Conservation (phyloP, 2,888 invertebrate species). For the Onthophagus sagittarius region DNA sequence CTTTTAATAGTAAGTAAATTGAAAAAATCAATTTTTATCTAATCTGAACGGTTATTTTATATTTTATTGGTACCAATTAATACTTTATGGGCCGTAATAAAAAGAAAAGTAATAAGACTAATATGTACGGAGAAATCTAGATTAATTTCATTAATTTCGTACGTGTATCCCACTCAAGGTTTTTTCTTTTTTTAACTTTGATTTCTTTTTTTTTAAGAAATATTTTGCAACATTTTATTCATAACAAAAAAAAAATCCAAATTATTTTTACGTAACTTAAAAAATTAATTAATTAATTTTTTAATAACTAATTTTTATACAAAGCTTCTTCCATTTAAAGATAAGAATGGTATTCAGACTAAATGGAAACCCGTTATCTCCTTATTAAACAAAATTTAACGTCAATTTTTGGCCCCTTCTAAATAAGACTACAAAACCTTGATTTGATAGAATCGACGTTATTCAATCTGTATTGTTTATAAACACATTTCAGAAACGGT, state of each 20-base stretch:
- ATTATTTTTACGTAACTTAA: no score
- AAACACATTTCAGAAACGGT: background rate
- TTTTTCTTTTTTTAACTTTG: no score
- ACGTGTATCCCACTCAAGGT: no score
- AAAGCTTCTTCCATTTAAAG: background rate
- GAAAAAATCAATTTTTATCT: background rate
- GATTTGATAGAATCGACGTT: background rate
- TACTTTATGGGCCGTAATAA: background rate
- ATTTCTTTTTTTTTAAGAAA: no score
- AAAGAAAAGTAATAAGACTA: background rate
- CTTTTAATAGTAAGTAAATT: background rate
- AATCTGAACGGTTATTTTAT: background rate
- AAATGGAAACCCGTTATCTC: background rate
- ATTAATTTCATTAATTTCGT: background rate
- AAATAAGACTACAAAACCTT: background rate
- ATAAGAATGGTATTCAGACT: background rate
- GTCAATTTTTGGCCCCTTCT: background rate
- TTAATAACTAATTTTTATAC: background rate
- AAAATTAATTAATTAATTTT: background rate
- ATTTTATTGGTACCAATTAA: background rate
- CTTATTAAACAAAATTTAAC: background rate
- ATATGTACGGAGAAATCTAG: background rate
- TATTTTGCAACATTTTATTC: no score
- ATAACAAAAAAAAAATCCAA: background rate
- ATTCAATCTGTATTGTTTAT: background rate